These are phyloP conservation scores for Aspiorhynchus laticeps DNA, from an alignment of 2,113 vertebrate genomes.

Conservation along the genomic window DNA sequence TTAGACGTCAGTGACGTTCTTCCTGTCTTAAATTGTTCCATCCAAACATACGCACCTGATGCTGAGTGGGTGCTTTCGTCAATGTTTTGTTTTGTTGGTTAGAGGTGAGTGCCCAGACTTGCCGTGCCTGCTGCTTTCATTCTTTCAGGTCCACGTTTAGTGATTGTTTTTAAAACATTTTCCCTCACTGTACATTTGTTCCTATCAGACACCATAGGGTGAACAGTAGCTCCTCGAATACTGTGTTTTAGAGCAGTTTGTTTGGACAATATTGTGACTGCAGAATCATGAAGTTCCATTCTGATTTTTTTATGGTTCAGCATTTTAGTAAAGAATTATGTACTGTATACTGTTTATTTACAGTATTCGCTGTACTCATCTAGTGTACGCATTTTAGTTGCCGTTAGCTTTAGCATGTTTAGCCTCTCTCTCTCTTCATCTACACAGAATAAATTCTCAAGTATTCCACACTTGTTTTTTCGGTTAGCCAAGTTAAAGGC, in stretches of 20 bases:
- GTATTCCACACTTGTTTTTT: not conserved
- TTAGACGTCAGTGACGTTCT: not conserved
- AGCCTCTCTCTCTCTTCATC: not conserved
- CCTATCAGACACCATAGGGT: not conserved
- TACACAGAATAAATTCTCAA: not conserved
- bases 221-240: not conserved
- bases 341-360: not conserved
- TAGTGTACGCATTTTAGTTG: not conserved
- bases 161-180: not conserved
- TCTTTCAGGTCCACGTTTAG: not conserved
- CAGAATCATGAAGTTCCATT: not conserved
- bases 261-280: not conserved
- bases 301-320: not conserved
- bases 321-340: not conserved
- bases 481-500: too few relatives aligned
- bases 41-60: constrained; percentile 5
- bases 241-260: not conserved
- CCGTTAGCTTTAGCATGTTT: not conserved
- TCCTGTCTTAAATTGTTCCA: not conserved
- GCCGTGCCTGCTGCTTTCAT: not conserved
- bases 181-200: not conserved
- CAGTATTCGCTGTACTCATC: not conserved
- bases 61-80: not conserved
- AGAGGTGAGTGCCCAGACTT: not conserved
- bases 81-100: not conserved